Evolutionary conservation across 1,140 invertebrate species (phyloP), one percentile per base, ranked within the genome.

Genomic region (Druon quercuslanigerum): DNA sequence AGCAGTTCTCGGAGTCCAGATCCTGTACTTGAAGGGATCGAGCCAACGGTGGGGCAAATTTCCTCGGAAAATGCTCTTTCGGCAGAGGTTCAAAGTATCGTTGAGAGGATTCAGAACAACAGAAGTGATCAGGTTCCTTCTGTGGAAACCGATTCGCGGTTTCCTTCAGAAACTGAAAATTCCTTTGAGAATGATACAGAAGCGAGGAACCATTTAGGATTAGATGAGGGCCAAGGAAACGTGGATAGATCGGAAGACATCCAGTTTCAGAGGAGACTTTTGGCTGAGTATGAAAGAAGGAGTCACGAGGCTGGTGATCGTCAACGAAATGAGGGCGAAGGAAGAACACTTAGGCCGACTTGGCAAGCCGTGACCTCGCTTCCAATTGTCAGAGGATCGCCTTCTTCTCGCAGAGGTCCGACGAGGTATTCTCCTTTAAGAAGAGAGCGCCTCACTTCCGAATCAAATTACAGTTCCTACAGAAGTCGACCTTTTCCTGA

Each of bases 31-130:
- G 79, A 78, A 66, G 14, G 4, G 4, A 20, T 11, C 25, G 60
- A 66, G 16, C 60, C 33, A 33, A 66, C 33, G 17, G 20, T 66
- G 3, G 25, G 25, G 33, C 25, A 73, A 14, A 72, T 52, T 33
- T 72, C 73, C 7, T 77, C 83, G 3, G 80, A 81, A 33, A 77
- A 78, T 60, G 79, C 57, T 14, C 20, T 86, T 7, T 84, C 79
- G 3, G 80, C 80, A 1, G 86, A 88, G 54, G 77, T 88, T 11
- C 85, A 86, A 40, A 86, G 81, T 73, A 86, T 88, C n/a, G 80
- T 87, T 17, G 83, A 84, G 20, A 82, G 84, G 60, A 84, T 85
- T 11, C 82, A 84, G n/a, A 85, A 66, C 50, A 85, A 78, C 33
- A 79, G 54, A 14, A 78, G 17, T 33, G 25, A 3, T 2, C 25